A percentile compares a stretch with the other conserved stretches of the same genome.
Conservation (phyloP, 2,888 invertebrate species). For the Lepas anatifera region DNA sequence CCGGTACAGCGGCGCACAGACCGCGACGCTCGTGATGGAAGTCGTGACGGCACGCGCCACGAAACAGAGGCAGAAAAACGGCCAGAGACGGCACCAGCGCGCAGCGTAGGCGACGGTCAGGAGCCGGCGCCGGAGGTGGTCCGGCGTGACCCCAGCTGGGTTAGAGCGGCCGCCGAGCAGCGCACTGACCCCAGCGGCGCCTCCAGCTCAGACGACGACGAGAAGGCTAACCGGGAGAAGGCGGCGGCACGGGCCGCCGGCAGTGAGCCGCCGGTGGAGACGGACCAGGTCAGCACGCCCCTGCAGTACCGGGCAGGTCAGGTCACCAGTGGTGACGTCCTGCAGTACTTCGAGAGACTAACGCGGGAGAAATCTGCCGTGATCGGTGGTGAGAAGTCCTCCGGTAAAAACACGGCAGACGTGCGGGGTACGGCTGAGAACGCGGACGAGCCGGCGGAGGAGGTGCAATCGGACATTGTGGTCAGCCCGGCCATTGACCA, state of each 20-base stretch:
- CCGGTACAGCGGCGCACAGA: background rate
- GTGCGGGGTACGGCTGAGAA: too few relatives aligned
- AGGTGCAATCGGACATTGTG: background rate
- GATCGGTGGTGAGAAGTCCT: background rate
- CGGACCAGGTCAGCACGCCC: background rate
- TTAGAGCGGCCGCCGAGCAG: background rate
- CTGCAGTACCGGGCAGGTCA: background rate
- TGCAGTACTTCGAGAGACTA: slow-evolving; percentile 5
- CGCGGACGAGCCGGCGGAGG: background rate
- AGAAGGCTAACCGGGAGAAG: background rate
- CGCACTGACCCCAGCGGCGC: slow-evolving; percentile 1
- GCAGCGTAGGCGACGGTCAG: slow-evolving; percentile 2
- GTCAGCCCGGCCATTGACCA: too few relatives aligned
- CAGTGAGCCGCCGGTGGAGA: too few relatives aligned
- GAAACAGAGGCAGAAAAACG: too few relatives aligned
- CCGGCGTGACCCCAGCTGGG: background rate
- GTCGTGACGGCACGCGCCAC: too few relatives aligned
- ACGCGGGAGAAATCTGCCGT: background rate
- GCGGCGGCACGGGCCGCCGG: background rate
- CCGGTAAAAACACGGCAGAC: too few relatives aligned
- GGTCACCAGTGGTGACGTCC: background rate
- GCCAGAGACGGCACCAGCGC: background rate
- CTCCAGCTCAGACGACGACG: slow-evolving; percentile 2
- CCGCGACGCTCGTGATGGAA: background rate
- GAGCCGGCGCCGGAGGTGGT: background rate